Base-by-base conservation (phyloP, 1,140 invertebrate species). In the Coenobita brevimanus region DNA sequence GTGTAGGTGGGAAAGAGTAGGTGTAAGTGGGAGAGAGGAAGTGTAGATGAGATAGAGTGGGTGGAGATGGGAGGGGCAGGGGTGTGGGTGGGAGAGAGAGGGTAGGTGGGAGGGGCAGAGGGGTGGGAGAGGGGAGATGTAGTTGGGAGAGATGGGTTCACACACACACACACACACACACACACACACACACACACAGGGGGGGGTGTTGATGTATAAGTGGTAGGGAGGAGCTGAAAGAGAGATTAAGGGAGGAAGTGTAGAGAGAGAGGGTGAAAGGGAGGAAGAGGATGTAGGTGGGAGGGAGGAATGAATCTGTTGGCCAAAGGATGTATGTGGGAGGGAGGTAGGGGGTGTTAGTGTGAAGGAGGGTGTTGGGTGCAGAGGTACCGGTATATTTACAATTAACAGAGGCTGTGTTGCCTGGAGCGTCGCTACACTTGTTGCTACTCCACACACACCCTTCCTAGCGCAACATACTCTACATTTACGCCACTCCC, bases 261-360 rank as follows among this genome's bases (percentile, higher is more conserved):
- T 17, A 1, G 57, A 62, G 21, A 62, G 27, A 62, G 27, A 62
- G n/a, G n/a, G n/a, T n/a, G n/a, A 2, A 57, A 57, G n/a, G 54
- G 54, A 62, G 57, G 4, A 62, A 62, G 57, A 62, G 4, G 27
- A 62, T 17, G 27, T n/a, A n/a, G 1, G 27, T 24, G 17, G 27
- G 57, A 62, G 57, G 27, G 57, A 62, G 57, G 27, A 24, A 62
- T 17, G 21, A 62, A 62, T n/a, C n/a, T n/a, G n/a, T n/a, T n/a
- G n/a, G n/a, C n/a, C 57, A 75, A 41, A 75, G 71, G 46, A 41
- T 41, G 71, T 41, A 41, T 41, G 71, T 41, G 71, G 46, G 71
- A 75, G 71, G 46, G 73, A 76, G 73, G 50, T 36, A 76, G 73
- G 50, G 73, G 50, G 73, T 43, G 73, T 43, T 36, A 76, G 73